Evolutionary conservation across 2,888 invertebrate genomes (phyloP).

Genomic region (Eurytoma californica): DNA sequence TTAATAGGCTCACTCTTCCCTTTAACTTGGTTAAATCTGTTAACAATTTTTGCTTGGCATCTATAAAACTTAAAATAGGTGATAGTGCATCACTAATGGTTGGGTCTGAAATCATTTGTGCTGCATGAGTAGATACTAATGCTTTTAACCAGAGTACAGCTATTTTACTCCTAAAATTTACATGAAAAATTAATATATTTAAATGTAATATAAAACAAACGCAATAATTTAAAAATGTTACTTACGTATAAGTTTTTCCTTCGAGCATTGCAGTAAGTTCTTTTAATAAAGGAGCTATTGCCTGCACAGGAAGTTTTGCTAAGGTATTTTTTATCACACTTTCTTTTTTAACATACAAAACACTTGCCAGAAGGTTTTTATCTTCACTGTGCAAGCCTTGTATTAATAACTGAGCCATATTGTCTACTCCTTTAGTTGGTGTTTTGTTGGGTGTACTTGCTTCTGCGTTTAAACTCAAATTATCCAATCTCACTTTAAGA

Average conservation of each 20-base stretch:
- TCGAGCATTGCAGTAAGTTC: constrained; percentile 84
- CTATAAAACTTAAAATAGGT: constrained; percentile 78
- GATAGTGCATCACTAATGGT: constrained; percentile 78
- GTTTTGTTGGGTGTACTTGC: constrained; percentile 74
- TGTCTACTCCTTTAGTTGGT: constrained; percentile 76
- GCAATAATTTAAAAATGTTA: neutral
- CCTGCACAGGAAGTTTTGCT: constrained; percentile 84
- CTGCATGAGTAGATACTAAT: constrained; percentile 79
- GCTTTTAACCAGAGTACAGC: constrained; percentile 79
- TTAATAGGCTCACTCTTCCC: constrained; percentile 80
- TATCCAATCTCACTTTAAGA: constrained; percentile 89
- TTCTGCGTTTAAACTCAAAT: constrained; percentile 82
- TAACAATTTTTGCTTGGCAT: constrained; percentile 77
- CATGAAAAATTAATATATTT: too few relatives aligned
- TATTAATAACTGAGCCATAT: constrained; percentile 86
- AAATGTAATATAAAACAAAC: neutral
- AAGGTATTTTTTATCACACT: constrained; percentile 85
- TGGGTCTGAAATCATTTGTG: constrained; percentile 80
- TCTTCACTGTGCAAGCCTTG: constrained; percentile 93
- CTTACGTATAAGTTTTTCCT: constrained; percentile 83
- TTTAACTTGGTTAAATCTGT: constrained; percentile 78
- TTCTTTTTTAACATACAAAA: constrained; percentile 82
- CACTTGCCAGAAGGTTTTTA: constrained; percentile 82
- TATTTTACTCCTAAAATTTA: constrained; percentile 75
- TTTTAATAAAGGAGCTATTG: constrained; percentile 83